Evolutionary conservation across 2,113 vertebrate species (phyloP), one percentile per base, ranked within the genome.

Genomic region (Aptenodytes patagonicus): DNA sequence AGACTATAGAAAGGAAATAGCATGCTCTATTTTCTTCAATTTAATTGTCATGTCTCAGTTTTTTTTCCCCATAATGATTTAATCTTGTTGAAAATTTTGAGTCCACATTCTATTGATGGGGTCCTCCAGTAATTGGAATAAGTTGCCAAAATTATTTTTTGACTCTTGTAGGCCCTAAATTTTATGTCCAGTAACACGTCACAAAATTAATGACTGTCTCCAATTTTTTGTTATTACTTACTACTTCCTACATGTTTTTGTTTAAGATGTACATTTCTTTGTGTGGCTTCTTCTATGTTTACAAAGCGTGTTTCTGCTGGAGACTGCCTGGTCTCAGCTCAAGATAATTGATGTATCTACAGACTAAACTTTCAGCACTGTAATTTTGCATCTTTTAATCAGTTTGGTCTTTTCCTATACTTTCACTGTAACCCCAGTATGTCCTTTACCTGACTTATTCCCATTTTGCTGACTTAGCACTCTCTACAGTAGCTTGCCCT

Each of bases 91-190:
- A 69, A 84, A 83, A 60, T 46, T 31, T 72, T 57, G 12, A 9
- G n/a, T 76, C 18, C 29, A 34, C 4, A 20, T 55, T 57, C 10
- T 52, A 14, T 9, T 18, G 31, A 72, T 40, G 10, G 18, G 34
- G 38, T n/a, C 26, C n/a, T 89, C 26, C 32, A 76, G 52, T 32
- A 58, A 68, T 0, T 12, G 7, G 2, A 49, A 0, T 19, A 52
- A 68, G 7, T 54, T 57, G 6, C 25, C 51, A 7, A 49, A 47
- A 26, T 65, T 36, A 31, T 15, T 42, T 52, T 79, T 73, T 54
- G 2, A 57, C 36, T 61, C 29, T 54, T 47, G 52, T 36, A 47
- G 7, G 29, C 32, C 15, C 26, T 66, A 26, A 7, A 52, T 94
- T 93, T 97, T 80, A 54, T 11, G 2, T 49, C 38, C 7, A 16